A percentile compares a stretch with the other conserved stretches of the same genome.
Conservation (phyloP, 2,797 vertebrate species). For the Harpagifer antarcticus region DNA sequence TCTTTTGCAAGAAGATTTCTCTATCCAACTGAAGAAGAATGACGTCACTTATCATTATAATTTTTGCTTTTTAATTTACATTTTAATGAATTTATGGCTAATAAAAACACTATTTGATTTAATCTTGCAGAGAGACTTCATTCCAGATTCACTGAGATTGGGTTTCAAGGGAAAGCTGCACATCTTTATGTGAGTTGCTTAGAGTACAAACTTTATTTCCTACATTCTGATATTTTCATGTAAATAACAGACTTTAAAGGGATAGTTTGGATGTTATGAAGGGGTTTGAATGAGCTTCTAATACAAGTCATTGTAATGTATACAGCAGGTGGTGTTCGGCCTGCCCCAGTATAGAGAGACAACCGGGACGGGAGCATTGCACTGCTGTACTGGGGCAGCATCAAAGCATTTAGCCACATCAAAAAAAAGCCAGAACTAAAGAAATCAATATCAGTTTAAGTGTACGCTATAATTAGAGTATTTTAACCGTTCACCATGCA, state of each 20-base stretch:
- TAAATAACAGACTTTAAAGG: slow-evolving; percentile 14
- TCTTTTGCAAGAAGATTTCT: slow-evolving; percentile 30
- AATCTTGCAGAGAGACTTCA: slow-evolving; percentile 35
- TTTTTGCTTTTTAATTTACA: slow-evolving; percentile 58
- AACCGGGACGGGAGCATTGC: no score
- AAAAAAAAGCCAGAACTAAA: no score
- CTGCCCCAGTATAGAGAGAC: no score
- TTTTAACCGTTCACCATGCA: no score
- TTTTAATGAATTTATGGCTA: slow-evolving; percentile 59
- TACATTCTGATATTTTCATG: slow-evolving; percentile 2
- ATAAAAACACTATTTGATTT: slow-evolving; percentile 42
- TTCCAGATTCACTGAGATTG: slow-evolving; percentile 38
- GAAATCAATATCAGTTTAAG: no score
- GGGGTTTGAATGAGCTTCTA: no score
- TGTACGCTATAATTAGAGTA: no score
- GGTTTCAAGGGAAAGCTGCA: slow-evolving; percentile 34
- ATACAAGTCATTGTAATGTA: no score
- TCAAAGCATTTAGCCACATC: no score
- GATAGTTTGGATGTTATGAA: no score
- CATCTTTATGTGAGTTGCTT: slow-evolving; percentile 29
- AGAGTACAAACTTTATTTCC: slow-evolving; percentile 23
- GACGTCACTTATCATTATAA: slow-evolving; percentile 35
- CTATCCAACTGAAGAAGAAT: slow-evolving; percentile 13
- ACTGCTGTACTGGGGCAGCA: no score
- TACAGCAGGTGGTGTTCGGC: no score